phyloP scores from a whole-genome alignment of 2,888 invertebrate species.

The Agrochola circellaris region DNA sequence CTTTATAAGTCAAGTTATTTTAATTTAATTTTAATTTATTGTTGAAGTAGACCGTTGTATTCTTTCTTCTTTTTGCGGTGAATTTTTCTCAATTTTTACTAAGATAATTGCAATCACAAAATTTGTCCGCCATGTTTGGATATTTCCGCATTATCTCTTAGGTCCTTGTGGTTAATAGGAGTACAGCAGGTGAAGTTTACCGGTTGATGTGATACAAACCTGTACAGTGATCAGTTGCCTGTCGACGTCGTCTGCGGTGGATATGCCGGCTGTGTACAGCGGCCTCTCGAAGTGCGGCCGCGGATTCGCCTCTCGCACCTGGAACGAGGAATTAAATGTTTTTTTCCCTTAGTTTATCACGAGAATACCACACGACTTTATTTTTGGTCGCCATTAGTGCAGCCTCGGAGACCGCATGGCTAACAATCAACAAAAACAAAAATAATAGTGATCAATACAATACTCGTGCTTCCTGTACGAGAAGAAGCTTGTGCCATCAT shows the following conservation, averaged over 20 bases:
- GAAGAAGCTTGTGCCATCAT: too few relatives aligned
- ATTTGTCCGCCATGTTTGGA: not conserved
- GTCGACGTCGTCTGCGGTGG: conserved; percentile 82
- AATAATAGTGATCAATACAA: not conserved
- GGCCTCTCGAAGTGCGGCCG: conserved; percentile 89
- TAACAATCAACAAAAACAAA: not conserved
- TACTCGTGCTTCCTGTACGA: not conserved
- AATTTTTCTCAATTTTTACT: not conserved
- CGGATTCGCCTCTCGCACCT: conserved; percentile 92
- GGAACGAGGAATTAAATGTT: conserved; percentile 10
- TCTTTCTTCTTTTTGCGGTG: not conserved
- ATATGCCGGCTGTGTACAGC: conserved; percentile 89
- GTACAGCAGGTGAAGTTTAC: not conserved
- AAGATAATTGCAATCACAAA: too few relatives aligned
- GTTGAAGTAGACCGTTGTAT: too few relatives aligned
- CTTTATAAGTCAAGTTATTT: too few relatives aligned
- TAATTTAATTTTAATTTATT: too few relatives aligned
- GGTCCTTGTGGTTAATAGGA: not conserved
- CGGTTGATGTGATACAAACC: conserved; percentile 74
- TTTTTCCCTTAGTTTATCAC: not conserved
- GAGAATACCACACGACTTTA: not conserved
- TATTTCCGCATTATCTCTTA: not conserved
- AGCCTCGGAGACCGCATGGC: not conserved
- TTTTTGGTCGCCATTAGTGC: not conserved
- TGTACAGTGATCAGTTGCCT: conserved; percentile 86